Percentiles rank a stretch among this genome's conserved stretches.
phyloP scores from a whole-genome alignment of 2,113 vertebrate species.

The Crotalus helleri region DNA sequence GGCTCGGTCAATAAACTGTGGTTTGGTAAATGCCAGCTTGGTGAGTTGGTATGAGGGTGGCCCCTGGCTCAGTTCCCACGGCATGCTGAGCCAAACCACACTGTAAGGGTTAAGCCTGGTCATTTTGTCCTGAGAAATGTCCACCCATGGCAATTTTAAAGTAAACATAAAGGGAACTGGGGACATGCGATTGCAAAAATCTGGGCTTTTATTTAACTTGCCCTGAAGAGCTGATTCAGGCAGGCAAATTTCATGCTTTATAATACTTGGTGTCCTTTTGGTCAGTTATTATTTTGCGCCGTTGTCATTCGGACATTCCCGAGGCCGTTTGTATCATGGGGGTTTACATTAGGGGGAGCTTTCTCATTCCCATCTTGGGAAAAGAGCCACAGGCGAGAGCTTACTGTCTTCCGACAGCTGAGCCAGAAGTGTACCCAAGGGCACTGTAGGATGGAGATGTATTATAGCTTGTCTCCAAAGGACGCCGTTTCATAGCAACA shows the following conservation, averaged over 20 bases:
- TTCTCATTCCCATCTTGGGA: background rate
- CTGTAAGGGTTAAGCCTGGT: background rate
- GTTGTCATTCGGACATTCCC: background rate
- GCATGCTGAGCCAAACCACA: background rate
- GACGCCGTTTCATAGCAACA: conserved; percentile 9
- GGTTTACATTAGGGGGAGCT: background rate
- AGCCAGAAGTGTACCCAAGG: background rate
- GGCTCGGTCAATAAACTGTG: background rate
- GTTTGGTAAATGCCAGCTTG: background rate
- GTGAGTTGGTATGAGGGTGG: background rate
- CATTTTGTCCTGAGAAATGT: background rate
- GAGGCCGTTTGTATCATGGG: background rate
- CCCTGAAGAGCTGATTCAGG: background rate
- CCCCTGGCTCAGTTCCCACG: background rate
- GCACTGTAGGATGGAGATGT: background rate
- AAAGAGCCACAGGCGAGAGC: background rate
- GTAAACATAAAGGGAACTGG: fast-evolving
- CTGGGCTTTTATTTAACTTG: background rate
- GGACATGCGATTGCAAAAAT: background rate
- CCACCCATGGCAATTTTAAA: fast-evolving
- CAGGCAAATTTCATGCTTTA: background rate
- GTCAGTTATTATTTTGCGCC: background rate
- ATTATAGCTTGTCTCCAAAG: background rate
- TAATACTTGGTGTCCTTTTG: background rate
- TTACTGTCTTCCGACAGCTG: background rate